These are phyloP conservation scores for Pao palembangensis DNA, from an alignment of 2,113 vertebrate species.

Conservation along the genomic window DNA sequence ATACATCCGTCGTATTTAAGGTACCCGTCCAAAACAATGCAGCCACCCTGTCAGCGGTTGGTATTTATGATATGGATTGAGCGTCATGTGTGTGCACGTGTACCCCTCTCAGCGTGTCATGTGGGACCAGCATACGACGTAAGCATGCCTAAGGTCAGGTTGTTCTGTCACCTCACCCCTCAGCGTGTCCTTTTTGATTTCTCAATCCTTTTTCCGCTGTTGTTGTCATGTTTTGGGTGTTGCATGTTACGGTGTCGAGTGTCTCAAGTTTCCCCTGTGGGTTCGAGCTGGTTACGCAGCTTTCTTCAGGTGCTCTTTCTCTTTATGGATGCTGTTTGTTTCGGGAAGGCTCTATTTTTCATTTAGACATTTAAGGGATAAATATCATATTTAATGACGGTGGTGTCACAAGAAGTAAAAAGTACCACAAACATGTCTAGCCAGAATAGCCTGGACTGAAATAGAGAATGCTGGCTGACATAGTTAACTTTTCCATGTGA, in stretches of 20 bases:
- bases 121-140: constrained; percentile 37
- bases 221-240: constrained; percentile 21
- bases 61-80: constrained; percentile 37
- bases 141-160: constrained; percentile 36
- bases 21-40: not conserved
- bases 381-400: too few relatives aligned
- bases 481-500: too few relatives aligned
- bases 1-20: too few relatives aligned
- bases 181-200: constrained; percentile 42
- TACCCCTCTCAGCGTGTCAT: constrained; percentile 15
- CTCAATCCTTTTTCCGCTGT: constrained; percentile 51
- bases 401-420: too few relatives aligned
- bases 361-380: too few relatives aligned
- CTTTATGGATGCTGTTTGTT: not conserved
- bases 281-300: constrained; percentile 25
- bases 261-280: constrained; percentile 22
- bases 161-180: constrained; percentile 14
- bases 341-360: not conserved
- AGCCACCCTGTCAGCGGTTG: constrained; percentile 18
- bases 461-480: too few relatives aligned
- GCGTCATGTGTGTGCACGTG: constrained; percentile 16
- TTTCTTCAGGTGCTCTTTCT: not conserved
- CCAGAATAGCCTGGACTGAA: too few relatives aligned
- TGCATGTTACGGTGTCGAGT: constrained; percentile 16
- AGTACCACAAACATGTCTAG: too few relatives aligned